phyloP scores from a whole-genome alignment of 2,888 invertebrate genomes.

The Trachelus iudaicus region DNA sequence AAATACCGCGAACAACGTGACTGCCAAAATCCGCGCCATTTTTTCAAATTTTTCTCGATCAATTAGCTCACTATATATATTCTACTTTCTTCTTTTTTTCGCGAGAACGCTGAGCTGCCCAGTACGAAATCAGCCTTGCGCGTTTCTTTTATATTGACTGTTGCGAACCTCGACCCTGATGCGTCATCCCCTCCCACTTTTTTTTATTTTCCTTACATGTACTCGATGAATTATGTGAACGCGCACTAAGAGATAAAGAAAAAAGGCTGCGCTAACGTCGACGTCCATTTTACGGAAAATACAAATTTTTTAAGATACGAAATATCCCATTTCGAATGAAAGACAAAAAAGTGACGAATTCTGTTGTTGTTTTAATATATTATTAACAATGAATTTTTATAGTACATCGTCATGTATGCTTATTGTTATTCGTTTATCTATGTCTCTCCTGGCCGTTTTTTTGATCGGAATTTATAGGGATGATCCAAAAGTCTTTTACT shows the following conservation, averaged over 20 bases:
- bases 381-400: background rate
- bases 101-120: background rate
- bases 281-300: background rate
- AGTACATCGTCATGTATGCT: background rate
- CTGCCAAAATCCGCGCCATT: background rate
- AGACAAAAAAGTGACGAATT: background rate
- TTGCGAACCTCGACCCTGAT: background rate
- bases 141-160: background rate
- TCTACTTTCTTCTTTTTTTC: background rate
- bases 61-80: background rate
- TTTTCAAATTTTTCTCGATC: background rate
- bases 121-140: background rate
- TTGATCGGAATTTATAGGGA: no score
- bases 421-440: background rate
- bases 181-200: background rate
- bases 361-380: background rate
- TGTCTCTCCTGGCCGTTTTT: no score
- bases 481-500: background rate
- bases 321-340: background rate
- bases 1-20: background rate
- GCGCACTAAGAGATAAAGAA: background rate
- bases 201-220: background rate
- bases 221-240: background rate
- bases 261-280: background rate
- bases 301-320: background rate